Evolutionary conservation across 1,140 invertebrate species (phyloP).

Genomic region (Drosophila leontia): DNA sequence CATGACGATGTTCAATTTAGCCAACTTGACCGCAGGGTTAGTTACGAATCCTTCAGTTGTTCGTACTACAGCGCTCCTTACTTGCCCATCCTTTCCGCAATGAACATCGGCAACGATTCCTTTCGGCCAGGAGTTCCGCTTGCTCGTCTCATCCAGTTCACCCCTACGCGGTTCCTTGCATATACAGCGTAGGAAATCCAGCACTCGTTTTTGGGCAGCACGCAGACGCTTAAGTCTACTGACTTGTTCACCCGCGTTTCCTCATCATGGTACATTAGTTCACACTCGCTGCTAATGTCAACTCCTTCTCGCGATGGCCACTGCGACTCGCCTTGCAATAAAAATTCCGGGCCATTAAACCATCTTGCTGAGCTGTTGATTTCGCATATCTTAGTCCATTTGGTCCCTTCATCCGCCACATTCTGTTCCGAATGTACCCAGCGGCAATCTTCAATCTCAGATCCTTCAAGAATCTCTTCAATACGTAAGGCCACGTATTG

Average conservation of each 20-base stretch:
- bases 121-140: not conserved
- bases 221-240: not conserved
- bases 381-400: not conserved
- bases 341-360: not conserved
- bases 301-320: not conserved
- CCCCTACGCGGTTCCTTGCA: not conserved
- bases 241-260: too few species aligned
- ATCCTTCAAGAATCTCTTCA: not conserved
- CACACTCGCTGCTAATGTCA: too few species aligned
- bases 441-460: not conserved
- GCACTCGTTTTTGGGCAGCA: not conserved
- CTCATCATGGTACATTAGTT: too few species aligned
- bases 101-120: not conserved
- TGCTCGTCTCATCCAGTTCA: not conserved
- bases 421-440: not conserved
- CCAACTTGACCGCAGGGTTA: too few species aligned
- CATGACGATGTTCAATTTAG: too few species aligned
- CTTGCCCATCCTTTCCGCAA: not conserved
- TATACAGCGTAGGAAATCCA: not conserved
- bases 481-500: not conserved
- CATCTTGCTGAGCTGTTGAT: not conserved
- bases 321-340: not conserved
- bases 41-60: not conserved
- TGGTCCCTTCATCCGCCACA: not conserved
- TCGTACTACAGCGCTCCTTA: not conserved